Conservation (phyloP, 2,888 invertebrate genomes). For the Ormia ochracea region DNA sequence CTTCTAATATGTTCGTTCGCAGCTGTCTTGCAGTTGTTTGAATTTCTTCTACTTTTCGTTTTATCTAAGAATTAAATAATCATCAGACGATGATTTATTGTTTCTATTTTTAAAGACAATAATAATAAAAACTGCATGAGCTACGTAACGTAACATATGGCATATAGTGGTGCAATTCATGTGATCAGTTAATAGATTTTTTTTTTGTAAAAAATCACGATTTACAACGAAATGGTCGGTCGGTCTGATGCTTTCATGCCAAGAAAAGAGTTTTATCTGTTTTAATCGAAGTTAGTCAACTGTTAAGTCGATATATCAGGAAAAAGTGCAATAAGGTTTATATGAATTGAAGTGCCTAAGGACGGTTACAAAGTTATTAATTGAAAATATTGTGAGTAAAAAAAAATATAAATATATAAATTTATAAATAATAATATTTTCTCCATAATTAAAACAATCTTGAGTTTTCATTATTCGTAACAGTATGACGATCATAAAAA, state of each 20-base stretch:
- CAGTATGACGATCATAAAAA: no score
- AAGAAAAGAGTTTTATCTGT: conserved; percentile 1
- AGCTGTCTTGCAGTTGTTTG: conserved; percentile 26
- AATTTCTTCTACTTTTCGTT: neutral
- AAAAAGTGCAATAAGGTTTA: neutral
- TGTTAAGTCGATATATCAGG: neutral
- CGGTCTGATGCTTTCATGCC: neutral
- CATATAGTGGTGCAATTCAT: conserved; percentile 38
- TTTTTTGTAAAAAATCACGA: conserved; percentile 45
- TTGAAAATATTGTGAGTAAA: no score
- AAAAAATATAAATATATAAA: no score
- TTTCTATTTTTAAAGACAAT: conserved; percentile 45
- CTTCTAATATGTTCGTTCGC: conserved; percentile 27
- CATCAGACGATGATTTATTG: conserved; percentile 43
- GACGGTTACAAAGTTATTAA: no score
- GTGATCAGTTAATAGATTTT: conserved; percentile 45
- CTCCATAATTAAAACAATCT: no score
- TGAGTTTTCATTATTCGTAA: no score
- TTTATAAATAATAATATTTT: no score
- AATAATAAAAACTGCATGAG: conserved; percentile 8
- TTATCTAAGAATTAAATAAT: conserved; percentile 46
- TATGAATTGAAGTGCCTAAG: neutral
- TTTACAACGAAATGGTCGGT: conserved; percentile 7
- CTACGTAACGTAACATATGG: conserved; percentile 32
- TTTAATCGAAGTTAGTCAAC: conserved; percentile 37